phyloP scores from a whole-genome alignment of 2,113 vertebrate species.

The Vireo altiloquus region DNA sequence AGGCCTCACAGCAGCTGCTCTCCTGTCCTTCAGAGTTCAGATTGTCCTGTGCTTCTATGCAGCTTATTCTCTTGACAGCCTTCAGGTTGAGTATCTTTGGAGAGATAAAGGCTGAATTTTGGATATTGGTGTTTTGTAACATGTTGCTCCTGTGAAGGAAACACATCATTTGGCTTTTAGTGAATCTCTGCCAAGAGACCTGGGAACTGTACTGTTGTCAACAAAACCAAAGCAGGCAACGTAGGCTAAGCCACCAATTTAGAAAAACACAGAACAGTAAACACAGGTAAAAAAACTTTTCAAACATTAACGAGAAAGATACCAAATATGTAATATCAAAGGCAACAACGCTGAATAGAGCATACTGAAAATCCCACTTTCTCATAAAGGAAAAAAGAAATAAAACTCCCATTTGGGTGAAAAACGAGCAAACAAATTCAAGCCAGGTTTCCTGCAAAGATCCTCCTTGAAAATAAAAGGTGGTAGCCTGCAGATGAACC shows the following conservation, averaged over 20 bases:
- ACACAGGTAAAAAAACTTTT: neutral
- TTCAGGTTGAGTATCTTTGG: slow-evolving; percentile 90
- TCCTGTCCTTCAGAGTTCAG: slow-evolving; percentile 62
- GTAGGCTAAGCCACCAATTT: neutral
- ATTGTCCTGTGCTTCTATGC: slow-evolving; percentile 80
- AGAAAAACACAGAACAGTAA: neutral
- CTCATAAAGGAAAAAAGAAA: neutral
- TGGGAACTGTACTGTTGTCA: neutral
- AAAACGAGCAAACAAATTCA: neutral
- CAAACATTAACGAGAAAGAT: neutral
- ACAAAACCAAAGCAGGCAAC: neutral
- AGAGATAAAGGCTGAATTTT: slow-evolving; percentile 85
- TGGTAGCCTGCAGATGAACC: neutral
- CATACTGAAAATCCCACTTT: neutral
- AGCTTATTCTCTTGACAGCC: slow-evolving; percentile 76
- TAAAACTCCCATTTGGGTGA: neutral
- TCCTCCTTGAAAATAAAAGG: neutral
- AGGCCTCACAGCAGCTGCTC: slow-evolving; percentile 71
- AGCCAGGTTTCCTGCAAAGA: neutral
- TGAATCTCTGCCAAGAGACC: neutral
- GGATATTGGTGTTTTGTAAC: slow-evolving; percentile 86
- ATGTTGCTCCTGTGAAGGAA: slow-evolving; percentile 80
- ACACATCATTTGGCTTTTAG: neutral
- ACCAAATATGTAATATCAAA: neutral
- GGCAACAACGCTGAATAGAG: neutral